Conservation (phyloP, 2,888 invertebrate species). For the Leptopilina syphax region DNA sequence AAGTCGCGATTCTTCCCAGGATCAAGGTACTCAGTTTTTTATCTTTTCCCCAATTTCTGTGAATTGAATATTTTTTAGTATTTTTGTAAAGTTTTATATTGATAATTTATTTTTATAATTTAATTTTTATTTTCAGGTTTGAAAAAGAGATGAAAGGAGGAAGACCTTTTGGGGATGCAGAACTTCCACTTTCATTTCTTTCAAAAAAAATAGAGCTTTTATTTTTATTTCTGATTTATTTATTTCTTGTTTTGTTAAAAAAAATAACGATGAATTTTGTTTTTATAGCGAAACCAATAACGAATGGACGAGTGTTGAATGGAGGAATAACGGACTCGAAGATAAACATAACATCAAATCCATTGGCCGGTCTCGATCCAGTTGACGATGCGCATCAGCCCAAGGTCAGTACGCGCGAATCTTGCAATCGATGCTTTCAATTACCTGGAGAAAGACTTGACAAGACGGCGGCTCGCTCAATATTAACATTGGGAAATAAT, state of each 20-base stretch:
- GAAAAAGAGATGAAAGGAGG: too few relatives aligned
- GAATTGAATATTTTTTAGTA: too few relatives aligned
- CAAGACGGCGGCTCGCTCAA: conserved; percentile 37
- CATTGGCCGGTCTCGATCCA: conserved; percentile 82
- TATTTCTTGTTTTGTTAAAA: not conserved
- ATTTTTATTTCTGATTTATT: not conserved
- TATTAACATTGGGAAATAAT: conserved; percentile 34
- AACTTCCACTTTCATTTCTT: too few relatives aligned
- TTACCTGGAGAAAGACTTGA: conserved; percentile 40
- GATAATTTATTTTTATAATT: too few relatives aligned
- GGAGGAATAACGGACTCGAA: conserved; percentile 76
- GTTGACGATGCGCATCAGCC: conserved; percentile 80
- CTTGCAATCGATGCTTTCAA: conserved; percentile 42
- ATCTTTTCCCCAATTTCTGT: not conserved
- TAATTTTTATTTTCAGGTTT: too few relatives aligned
- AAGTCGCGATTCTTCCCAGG: conserved; percentile 72
- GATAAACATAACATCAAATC: conserved; percentile 88
- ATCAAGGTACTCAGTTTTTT: conserved; percentile 65
- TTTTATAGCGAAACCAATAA: conserved; percentile 71
- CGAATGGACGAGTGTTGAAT: conserved; percentile 74
- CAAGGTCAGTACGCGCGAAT: conserved; percentile 70
- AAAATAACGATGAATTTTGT: not conserved
- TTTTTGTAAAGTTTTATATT: too few relatives aligned
- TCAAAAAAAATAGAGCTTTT: not conserved
- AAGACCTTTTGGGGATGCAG: too few relatives aligned